These are phyloP conservation scores for Athrips mouffetella DNA, from an alignment of 2,888 invertebrate genomes.

Conservation along the genomic window DNA sequence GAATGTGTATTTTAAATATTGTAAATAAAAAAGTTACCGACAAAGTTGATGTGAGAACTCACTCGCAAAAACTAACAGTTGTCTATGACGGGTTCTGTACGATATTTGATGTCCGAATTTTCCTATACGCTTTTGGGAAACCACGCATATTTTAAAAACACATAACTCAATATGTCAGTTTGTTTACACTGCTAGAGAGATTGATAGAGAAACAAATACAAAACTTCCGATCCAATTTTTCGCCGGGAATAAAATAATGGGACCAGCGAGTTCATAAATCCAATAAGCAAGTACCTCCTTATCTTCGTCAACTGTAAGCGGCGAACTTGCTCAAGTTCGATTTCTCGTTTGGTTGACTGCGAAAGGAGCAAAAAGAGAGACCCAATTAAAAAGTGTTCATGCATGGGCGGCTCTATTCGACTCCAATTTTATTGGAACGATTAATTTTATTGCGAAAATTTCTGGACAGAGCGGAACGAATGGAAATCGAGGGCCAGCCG, in stretches of 20 bases:
- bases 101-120: background rate
- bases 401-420: slow-evolving; percentile 70
- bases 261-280: background rate
- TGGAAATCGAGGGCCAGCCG: slow-evolving; percentile 57
- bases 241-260: background rate
- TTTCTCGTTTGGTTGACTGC: slow-evolving; percentile 59
- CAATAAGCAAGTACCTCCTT: slow-evolving; percentile 1
- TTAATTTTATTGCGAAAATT: slow-evolving; percentile 75
- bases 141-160: background rate
- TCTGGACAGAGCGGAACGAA: slow-evolving; percentile 75
- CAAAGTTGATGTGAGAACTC: slow-evolving; percentile 7
- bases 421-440: slow-evolving; percentile 74
- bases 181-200: too few relatives aligned
- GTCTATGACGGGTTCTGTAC: background rate
- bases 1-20: slow-evolving; percentile 24
- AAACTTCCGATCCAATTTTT: background rate
- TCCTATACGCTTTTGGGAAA: background rate
- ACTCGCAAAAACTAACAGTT: slow-evolving; percentile 8
- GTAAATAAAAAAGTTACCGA: background rate
- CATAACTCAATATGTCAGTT: background rate
- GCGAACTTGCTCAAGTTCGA: slow-evolving; percentile 56
- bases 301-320: slow-evolving; percentile 22
- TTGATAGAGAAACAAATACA: too few relatives aligned
- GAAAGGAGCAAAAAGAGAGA: slow-evolving; percentile 64
- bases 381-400: slow-evolving; percentile 77